Conservation (phyloP, 2,888 invertebrate species). For the Abrostola tripartita region DNA sequence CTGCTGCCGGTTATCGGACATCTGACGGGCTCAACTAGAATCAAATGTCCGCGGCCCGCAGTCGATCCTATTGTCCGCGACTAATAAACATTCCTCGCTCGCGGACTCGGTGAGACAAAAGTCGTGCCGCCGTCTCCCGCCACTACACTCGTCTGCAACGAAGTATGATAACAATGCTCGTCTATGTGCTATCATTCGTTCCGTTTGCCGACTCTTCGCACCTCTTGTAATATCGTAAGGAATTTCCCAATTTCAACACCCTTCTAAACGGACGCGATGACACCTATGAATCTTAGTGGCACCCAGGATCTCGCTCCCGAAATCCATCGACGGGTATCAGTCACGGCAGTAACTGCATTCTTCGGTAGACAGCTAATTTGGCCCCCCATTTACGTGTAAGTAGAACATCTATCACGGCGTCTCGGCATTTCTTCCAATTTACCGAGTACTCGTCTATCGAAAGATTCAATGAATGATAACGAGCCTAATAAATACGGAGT, state of each 20-base stretch:
- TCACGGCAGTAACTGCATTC: constrained; percentile 85
- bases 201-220: constrained; percentile 57
- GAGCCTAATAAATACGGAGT: constrained; percentile 87
- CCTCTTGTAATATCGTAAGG: constrained; percentile 74
- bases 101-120: constrained; percentile 42
- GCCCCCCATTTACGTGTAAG: constrained; percentile 84
- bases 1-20: constrained; percentile 72
- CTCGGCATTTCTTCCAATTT: constrained; percentile 80
- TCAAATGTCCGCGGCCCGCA: constrained; percentile 39
- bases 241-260: constrained; percentile 82
- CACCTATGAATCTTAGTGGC: constrained; percentile 82
- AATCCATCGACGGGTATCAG: constrained; percentile 75
- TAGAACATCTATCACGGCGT: constrained; percentile 81
- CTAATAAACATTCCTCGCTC: constrained; percentile 55
- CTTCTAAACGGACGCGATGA: constrained; percentile 73
- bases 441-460: constrained; percentile 79
- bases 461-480: constrained; percentile 88
- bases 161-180: constrained; percentile 51
- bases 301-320: constrained; percentile 56
- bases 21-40: constrained; percentile 66
- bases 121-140: constrained; percentile 19
- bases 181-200: constrained; percentile 56
- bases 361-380: constrained; percentile 85
- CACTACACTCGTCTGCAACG: constrained; percentile 37
- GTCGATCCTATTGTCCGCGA: constrained; percentile 47